Conservation (phyloP, 2,797 vertebrate species). For the Aphelocoma californica region DNA sequence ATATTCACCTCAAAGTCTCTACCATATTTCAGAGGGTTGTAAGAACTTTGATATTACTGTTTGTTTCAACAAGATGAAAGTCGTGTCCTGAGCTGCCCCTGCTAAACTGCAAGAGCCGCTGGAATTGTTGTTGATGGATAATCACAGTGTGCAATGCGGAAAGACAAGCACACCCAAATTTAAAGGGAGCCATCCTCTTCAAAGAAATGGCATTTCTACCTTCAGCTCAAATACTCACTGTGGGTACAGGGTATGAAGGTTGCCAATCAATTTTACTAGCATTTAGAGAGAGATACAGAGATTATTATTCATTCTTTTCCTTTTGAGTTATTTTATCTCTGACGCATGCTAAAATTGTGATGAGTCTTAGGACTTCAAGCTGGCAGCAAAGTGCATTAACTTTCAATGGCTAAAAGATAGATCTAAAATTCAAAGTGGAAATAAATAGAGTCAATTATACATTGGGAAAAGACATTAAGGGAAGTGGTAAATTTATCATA, state of each 20-base stretch:
- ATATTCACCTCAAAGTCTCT: constrained; percentile 7
- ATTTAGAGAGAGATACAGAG: neutral
- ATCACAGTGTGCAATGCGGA: neutral
- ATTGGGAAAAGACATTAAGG: neutral
- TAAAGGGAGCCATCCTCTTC: neutral
- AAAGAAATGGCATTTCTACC: neutral
- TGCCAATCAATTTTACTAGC: neutral
- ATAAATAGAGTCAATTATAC: neutral
- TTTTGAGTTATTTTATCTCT: neutral
- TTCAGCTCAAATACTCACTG: neutral
- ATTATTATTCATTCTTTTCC: neutral
- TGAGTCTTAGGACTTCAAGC: neutral
- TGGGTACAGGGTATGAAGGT: neutral
- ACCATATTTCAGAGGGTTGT: neutral
- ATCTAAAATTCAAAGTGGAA: neutral
- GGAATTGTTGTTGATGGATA: neutral
- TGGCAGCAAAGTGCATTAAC: neutral
- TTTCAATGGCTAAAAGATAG: neutral
- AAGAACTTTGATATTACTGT: neutral
- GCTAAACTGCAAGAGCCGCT: neutral
- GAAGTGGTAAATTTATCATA: neutral
- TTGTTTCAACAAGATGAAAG: constrained; percentile 33
- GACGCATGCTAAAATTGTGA: neutral
- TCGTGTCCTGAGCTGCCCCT: neutral
- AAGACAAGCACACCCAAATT: neutral